Base-by-base conservation (phyloP, 2,113 vertebrate species). In the Saimiri boliviensis region DNA sequence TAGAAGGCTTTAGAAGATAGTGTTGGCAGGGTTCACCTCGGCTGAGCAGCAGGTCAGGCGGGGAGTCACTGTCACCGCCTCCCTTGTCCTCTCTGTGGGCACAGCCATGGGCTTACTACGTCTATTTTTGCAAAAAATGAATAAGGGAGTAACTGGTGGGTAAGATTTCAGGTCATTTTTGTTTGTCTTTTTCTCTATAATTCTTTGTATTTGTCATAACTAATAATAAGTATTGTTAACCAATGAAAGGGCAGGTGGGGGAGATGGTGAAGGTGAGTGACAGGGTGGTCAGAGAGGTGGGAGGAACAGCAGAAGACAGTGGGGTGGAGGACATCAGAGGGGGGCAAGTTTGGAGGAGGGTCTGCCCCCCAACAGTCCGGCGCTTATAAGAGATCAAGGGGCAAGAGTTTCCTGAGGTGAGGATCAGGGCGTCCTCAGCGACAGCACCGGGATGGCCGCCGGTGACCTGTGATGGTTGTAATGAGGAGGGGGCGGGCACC, bases 311-410 rank as follows among this genome's bases (percentile, higher is more conserved):
- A 40, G 58, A 32, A 6, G 49, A 58, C 3, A 3, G 4, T 0
- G 2, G 63, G 40, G 32, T 12, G 3, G 6, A 42, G 6, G 56
- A 35, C 23, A 52, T 66, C 47, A 73, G 45, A 56, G 45, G 0
- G 27, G n/a, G 60, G 37, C 12, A 73, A 30, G 6, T 7, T 16
- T 0, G 20, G 56, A 73, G 45, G 9, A 20, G 23, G 25, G 19
- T 0, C 1, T 2, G 32, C 17, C 37, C 23, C 40, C 1, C 0
- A 23, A 6, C 6, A 4, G 56, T 63, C 95, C 19, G 0, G 2
- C 4, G 54, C 30, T 17, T 14, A 30, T 10, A 16, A 56, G 79
- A 71, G 58, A 42, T 23, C 37, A 54, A 10, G 60, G 0, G 1
- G 0, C 8, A 40, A 25, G 92, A 35, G 66, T 32, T 25, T 30